Percentiles rank a stretch among this genome's conserved stretches.
Conservation (phyloP, 2,797 vertebrate genomes). For the Aphelocoma californica region DNA sequence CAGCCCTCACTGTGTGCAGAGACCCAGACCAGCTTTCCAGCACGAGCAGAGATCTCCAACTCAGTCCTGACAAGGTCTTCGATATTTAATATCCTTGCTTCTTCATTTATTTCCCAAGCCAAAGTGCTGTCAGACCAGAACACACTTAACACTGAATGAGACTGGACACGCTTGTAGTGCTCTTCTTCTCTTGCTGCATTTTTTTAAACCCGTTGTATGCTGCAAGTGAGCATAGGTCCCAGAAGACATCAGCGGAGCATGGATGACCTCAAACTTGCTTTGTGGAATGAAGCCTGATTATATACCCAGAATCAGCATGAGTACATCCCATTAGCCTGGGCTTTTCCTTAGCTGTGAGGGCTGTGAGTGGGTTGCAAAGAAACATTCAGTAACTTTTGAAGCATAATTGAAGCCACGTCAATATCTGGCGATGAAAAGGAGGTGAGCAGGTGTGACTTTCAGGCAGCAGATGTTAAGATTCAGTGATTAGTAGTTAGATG, state of each 20-base stretch:
- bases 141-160: background rate
- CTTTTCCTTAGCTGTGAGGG: background rate
- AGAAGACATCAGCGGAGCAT: background rate
- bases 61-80: background rate
- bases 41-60: background rate
- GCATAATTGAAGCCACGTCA: background rate
- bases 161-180: background rate
- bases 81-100: background rate
- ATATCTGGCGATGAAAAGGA: background rate
- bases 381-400: background rate
- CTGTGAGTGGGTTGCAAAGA: background rate
- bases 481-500: background rate
- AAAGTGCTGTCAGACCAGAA: slow-evolving; percentile 12
- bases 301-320: background rate
- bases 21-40: background rate
- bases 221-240: background rate
- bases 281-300: background rate
- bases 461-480: background rate
- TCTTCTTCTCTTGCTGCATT: background rate
- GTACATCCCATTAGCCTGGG: background rate
- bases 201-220: background rate
- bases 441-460: background rate
- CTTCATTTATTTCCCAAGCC: slow-evolving; percentile 9
- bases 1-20: fast-evolving
- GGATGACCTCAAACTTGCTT: background rate